These are phyloP conservation scores for Anas acuta DNA, from an alignment of 2,797 vertebrate genomes.

Conservation along the genomic window DNA sequence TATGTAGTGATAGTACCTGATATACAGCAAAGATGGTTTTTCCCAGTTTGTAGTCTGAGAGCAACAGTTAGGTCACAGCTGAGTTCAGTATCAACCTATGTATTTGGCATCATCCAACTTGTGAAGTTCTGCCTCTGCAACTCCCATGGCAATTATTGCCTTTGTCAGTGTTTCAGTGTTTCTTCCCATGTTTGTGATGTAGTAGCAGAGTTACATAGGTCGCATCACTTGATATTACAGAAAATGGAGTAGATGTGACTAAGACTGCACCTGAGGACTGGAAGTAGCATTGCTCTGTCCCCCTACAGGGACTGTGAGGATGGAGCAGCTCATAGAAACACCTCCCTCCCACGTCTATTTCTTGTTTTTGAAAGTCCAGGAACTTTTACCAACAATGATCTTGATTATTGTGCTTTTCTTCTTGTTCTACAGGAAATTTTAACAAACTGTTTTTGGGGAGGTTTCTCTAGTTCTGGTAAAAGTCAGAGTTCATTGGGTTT, in stretches of 20 bases:
- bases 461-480: neutral
- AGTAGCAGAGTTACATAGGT: neutral
- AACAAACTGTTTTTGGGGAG: neutral
- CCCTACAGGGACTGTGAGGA: neutral
- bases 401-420: neutral
- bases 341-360: neutral
- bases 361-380: neutral
- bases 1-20: neutral
- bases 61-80: neutral
- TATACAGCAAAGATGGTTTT: neutral
- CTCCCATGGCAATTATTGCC: neutral
- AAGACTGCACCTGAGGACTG: neutral
- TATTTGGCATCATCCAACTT: neutral
- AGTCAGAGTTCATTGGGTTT: neutral
- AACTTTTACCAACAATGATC: neutral
- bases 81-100: fast-evolving
- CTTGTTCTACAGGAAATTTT: neutral
- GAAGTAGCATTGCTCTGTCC: neutral
- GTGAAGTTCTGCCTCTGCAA: neutral
- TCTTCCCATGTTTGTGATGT: neutral
- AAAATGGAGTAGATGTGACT: neutral
- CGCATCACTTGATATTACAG: neutral
- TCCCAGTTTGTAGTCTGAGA: neutral
- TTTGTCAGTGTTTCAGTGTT: neutral
- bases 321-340: neutral